A percentile compares a stretch with the other conserved stretches of the same genome.
These are phyloP conservation scores for Callospermophilus lateralis DNA, from an alignment of 2,113 vertebrate species.

Conservation along the genomic window DNA sequence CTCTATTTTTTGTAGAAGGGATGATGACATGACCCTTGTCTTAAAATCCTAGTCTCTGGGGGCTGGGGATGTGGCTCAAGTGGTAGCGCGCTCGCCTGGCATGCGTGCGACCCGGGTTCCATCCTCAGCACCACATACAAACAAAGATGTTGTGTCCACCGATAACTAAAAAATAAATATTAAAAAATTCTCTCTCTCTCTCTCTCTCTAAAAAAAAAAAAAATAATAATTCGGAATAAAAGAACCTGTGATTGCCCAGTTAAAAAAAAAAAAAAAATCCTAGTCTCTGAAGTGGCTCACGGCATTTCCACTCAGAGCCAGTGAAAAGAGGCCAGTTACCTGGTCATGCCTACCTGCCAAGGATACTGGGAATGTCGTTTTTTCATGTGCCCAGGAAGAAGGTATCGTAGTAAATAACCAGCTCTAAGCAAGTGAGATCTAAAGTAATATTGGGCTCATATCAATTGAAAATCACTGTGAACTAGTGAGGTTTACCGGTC, in stretches of 20 bases:
- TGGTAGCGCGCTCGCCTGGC: too few relatives aligned
- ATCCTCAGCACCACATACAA: too few relatives aligned
- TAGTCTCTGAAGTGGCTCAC: background rate
- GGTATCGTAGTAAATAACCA: background rate
- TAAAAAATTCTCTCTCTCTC: too few relatives aligned
- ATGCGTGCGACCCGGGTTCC: too few relatives aligned
- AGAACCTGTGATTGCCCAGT: too few relatives aligned
- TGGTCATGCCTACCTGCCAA: background rate
- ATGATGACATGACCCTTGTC: background rate
- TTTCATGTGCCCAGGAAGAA: background rate
- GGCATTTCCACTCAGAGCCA: background rate
- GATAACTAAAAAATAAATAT: too few relatives aligned
- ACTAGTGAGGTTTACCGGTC: background rate
- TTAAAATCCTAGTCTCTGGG: background rate
- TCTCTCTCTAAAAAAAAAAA: too few relatives aligned
- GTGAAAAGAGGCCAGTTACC: background rate
- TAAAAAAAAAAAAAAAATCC: too few relatives aligned
- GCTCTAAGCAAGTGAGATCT: background rate
- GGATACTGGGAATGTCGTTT: background rate
- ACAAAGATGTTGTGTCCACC: too few relatives aligned
- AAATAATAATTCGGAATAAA: too few relatives aligned
- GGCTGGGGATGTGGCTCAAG: too few relatives aligned
- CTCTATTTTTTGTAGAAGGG: background rate
- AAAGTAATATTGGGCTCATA: slow-evolving; percentile 11
- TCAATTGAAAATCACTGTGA: background rate